phyloP scores from a whole-genome alignment of 2,888 invertebrate genomes.

The Eremobia ochroleuca region DNA sequence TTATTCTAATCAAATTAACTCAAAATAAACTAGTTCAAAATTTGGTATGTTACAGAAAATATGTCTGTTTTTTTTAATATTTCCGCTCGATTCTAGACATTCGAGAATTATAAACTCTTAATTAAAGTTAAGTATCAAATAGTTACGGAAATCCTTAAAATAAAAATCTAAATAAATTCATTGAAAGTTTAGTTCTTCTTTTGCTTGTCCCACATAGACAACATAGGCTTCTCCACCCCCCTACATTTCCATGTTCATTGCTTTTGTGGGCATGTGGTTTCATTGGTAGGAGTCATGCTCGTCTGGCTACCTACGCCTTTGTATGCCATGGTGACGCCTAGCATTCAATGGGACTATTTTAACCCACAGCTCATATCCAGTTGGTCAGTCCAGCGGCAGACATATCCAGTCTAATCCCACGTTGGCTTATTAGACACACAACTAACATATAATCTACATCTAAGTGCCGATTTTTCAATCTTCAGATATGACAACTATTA shows the following conservation, averaged over 20 bases:
- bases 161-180: neutral
- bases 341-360: neutral
- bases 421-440: neutral
- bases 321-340: neutral
- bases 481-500: neutral
- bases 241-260: too few relatives aligned
- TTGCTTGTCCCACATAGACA: neutral
- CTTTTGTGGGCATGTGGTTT: neutral
- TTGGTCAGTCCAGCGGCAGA: too few relatives aligned
- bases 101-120: slow-evolving; percentile 44
- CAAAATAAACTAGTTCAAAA: slow-evolving; percentile 43
- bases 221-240: neutral
- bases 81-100: slow-evolving; percentile 30
- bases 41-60: slow-evolving; percentile 42
- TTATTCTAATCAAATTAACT: slow-evolving; percentile 50
- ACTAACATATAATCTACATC: slow-evolving; percentile 4
- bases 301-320: too few relatives aligned
- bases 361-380: neutral
- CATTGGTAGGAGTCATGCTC: neutral
- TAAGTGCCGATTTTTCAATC: too few relatives aligned
- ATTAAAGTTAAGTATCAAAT: slow-evolving; percentile 23
- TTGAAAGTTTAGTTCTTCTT: neutral
- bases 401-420: neutral
- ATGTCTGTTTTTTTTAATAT: neutral
- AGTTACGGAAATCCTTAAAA: slow-evolving; percentile 31